Base-by-base conservation (phyloP, 2,797 vertebrate genomes). In the Neomorphus geoffroyi region DNA sequence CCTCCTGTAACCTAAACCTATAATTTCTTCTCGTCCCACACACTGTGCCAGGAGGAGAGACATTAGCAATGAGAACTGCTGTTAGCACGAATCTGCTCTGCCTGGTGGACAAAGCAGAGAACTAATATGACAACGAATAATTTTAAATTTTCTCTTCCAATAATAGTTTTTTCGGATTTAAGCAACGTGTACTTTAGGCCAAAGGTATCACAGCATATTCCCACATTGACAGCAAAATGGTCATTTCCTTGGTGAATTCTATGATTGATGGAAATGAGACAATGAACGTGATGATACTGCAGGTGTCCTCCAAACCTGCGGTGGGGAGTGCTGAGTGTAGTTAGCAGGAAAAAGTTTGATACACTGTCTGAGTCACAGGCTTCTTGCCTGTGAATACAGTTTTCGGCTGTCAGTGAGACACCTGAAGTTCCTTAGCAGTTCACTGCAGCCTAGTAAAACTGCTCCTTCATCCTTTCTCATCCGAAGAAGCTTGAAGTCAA, bases 151-250 rank as follows among this genome's bases (percentile, higher is more conserved):
- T 57, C 70, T 24, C 18, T 50, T 74, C 21, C 14, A 48, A 3
- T 32, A 27, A 6, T n/a, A 6, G 1, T n/a, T 77, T 50, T n/a
- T 4, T 16, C 48, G 37, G 13, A 60, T 74, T 56, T 39, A 73
- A 81, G 39, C 8, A 45, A 58, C 0, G 0, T 19, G 3, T 30
- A 11, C 13, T 75, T 88, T 28, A 79, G 67, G 51, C 5, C 5
- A 21, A 58, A 74, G 28, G 13, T 56, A 19, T 67, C 18, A 48
- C 19, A 51, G 18, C 4, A 8, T 17, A 69, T 84, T 93, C 48
- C 2, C 7, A 28, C 18, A 35, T 15, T 58, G 28, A 62, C 8
- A 0, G 0, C 23, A 13, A 64, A 64, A 58, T 9, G 1, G 7
- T 48, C 51, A 43, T 56, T 67, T 61, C 35, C 35, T 67, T 66